Percentiles rank a stretch among this genome's conserved stretches.
phyloP scores from a whole-genome alignment of 2,113 vertebrate genomes.

The Progne subis region DNA sequence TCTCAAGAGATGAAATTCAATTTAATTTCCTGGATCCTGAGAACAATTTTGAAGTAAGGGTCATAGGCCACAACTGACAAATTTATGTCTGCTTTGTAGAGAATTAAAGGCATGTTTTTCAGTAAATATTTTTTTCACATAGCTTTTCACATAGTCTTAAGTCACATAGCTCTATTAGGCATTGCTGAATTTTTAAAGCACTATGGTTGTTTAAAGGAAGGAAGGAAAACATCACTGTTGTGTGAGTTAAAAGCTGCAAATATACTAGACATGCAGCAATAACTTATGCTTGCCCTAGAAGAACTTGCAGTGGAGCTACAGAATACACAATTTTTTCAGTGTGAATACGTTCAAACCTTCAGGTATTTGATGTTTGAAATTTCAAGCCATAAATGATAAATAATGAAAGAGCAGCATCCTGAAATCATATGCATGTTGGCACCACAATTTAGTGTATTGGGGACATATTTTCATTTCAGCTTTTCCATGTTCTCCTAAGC shows the following conservation, averaged over 20 bases:
- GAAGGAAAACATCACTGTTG: neutral
- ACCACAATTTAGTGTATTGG: neutral
- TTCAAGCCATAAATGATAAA: neutral
- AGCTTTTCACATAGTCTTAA: neutral
- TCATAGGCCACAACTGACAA: neutral
- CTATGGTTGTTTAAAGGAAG: neutral
- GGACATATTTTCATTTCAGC: neutral
- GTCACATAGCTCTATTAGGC: neutral
- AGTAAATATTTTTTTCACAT: neutral
- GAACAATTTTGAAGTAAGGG: neutral
- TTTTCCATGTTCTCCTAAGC: neutral
- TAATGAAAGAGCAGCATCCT: neutral
- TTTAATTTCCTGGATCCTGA: constrained; percentile 15
- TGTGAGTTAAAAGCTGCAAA: neutral
- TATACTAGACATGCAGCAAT: neutral
- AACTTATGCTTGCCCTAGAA: neutral
- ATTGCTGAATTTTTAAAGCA: neutral
- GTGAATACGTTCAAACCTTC: neutral
- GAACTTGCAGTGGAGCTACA: neutral
- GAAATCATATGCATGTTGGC: neutral
- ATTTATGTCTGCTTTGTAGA: neutral
- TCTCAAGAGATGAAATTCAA: neutral
- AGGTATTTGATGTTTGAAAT: neutral
- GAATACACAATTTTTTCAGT: neutral
- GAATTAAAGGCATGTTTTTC: neutral